phyloP scores from a whole-genome alignment of 2,888 invertebrate genomes.

The Tiphia femorata region DNA sequence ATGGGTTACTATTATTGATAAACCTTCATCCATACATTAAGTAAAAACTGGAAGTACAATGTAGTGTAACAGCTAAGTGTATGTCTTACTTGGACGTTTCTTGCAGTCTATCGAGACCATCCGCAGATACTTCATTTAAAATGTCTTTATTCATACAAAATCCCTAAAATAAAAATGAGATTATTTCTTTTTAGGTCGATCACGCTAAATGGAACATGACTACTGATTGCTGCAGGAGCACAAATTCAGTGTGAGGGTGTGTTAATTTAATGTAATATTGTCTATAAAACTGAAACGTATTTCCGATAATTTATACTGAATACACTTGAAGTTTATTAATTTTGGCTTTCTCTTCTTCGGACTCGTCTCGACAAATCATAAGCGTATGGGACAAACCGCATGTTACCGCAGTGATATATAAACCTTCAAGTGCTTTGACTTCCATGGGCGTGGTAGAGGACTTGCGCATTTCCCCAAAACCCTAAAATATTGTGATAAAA shows the following conservation, averaged over 20 bases:
- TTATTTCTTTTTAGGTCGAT: background rate
- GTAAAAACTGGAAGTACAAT: slow-evolving; percentile 52
- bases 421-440: slow-evolving; percentile 81
- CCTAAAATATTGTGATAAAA: slow-evolving; percentile 73
- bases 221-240: slow-evolving; percentile 5
- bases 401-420: slow-evolving; percentile 82
- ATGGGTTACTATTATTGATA: slow-evolving; percentile 41
- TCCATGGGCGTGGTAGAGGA: slow-evolving; percentile 91
- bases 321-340: slow-evolving; percentile 74
- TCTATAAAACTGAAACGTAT: slow-evolving; percentile 15
- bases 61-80: slow-evolving; percentile 47
- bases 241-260: background rate
- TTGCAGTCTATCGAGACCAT: slow-evolving; percentile 19
- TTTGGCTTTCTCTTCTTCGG: slow-evolving; percentile 76
- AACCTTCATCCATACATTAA: slow-evolving; percentile 38
- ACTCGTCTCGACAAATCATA: slow-evolving; percentile 76
- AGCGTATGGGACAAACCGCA: slow-evolving; percentile 91
- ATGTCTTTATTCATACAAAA: background rate
- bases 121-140: slow-evolving; percentile 10
- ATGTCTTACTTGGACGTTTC: slow-evolving; percentile 46
- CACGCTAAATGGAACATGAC: background rate
- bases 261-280: slow-evolving; percentile 11
- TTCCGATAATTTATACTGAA: slow-evolving; percentile 53
- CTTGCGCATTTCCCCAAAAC: slow-evolving; percentile 89
- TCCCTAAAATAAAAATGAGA: background rate